A percentile compares a stretch with the other conserved stretches of the same genome.
phyloP scores from a whole-genome alignment of 1,140 invertebrate genomes.

The Scaptomyza pallida region DNA sequence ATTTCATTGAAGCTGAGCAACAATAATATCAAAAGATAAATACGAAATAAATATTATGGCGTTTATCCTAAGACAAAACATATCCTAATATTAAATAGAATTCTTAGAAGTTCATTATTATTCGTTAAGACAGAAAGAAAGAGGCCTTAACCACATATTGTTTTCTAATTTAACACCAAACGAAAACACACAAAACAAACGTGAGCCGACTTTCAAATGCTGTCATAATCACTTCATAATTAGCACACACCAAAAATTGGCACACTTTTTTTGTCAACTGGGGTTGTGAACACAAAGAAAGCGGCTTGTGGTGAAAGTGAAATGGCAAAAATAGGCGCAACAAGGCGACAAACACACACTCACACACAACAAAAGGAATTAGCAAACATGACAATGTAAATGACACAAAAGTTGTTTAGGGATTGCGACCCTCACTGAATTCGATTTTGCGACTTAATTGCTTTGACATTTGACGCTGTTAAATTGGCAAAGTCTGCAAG shows the following conservation, averaged over 20 bases:
- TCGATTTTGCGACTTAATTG: slow-evolving; percentile 75
- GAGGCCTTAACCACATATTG: slow-evolving; percentile 3
- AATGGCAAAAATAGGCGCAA: slow-evolving; percentile 62
- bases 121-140: neutral
- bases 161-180: slow-evolving; percentile 24
- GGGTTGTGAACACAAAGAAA: slow-evolving; percentile 41
- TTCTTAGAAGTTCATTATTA: too few species aligned
- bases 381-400: slow-evolving; percentile 80
- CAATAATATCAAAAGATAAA: slow-evolving; percentile 32
- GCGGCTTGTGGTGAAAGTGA: slow-evolving; percentile 67
- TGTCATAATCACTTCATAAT: slow-evolving; percentile 76
- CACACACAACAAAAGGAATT: slow-evolving; percentile 71
- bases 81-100: neutral
- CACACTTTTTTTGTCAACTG: slow-evolving; percentile 63
- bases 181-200: slow-evolving; percentile 30
- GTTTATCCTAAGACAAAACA: slow-evolving; percentile 1
- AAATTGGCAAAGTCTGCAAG: slow-evolving; percentile 61
- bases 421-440: slow-evolving; percentile 33
- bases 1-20: slow-evolving; percentile 62
- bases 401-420: slow-evolving; percentile 26
- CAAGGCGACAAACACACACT: too few species aligned
- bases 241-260: slow-evolving; percentile 60
- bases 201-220: slow-evolving; percentile 23
- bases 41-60: slow-evolving; percentile 28
- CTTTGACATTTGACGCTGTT: slow-evolving; percentile 75